A percentile compares a stretch with the other conserved stretches of the same genome.
Conservation (phyloP, 2,113 vertebrate genomes). For the Paradoxurus hermaphroditus region DNA sequence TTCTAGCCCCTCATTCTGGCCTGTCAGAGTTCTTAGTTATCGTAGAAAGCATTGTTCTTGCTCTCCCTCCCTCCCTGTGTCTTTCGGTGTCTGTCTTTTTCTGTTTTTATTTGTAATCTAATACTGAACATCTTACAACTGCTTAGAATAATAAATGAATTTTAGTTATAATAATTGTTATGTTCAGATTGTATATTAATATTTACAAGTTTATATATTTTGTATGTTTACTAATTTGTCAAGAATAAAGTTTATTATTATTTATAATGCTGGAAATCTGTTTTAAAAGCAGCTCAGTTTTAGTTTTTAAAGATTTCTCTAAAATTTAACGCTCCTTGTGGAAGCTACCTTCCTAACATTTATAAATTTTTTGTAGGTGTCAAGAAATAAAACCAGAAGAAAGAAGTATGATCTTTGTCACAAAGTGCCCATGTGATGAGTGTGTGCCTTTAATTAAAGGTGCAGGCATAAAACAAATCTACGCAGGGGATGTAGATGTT, state of each 20-base stretch:
- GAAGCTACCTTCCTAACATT: slow-evolving; percentile 34
- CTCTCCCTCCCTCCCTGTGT: background rate
- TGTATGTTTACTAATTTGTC: background rate
- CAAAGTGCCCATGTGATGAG: slow-evolving; percentile 96
- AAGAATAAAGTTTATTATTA: slow-evolving; percentile 8
- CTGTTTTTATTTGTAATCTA: slow-evolving; percentile 1
- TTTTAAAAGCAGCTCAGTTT: slow-evolving; percentile 24
- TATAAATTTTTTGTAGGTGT: slow-evolving; percentile 82
- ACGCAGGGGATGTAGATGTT: slow-evolving; percentile 92
- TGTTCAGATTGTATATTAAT: background rate
- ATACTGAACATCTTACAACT: background rate
- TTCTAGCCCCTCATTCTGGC: background rate
- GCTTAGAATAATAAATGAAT: slow-evolving; percentile 30
- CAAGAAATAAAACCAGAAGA: slow-evolving; percentile 90
- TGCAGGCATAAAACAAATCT: slow-evolving; percentile 94
- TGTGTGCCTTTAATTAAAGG: slow-evolving; percentile 95
- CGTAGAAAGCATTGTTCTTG: background rate
- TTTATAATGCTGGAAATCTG: background rate
- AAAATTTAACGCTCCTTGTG: slow-evolving; percentile 17
- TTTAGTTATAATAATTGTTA: background rate
- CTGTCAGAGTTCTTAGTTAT: background rate
- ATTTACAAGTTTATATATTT: slow-evolving; percentile 3
- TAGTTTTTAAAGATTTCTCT: slow-evolving; percentile 40
- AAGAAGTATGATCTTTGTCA: slow-evolving; percentile 94
- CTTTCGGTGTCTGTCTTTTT: background rate